These are phyloP conservation scores for Agrilus mali DNA, from an alignment of 2,888 invertebrate species.

Conservation along the genomic window DNA sequence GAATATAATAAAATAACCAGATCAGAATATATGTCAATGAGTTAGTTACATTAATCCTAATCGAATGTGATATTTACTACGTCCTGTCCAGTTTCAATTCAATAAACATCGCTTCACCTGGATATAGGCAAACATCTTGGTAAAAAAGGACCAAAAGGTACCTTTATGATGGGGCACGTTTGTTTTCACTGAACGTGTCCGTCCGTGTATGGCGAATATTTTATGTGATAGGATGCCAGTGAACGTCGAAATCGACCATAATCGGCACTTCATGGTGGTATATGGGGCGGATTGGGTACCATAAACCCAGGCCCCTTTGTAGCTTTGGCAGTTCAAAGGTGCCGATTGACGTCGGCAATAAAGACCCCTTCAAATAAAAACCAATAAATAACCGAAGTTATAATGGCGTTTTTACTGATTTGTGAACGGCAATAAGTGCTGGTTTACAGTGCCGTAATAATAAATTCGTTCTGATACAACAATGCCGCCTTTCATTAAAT, in stretches of 20 bases:
- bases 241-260: constrained; percentile 3
- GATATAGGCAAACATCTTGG: no score
- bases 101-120: no score
- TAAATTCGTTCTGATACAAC: constrained; percentile 24
- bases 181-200: not conserved
- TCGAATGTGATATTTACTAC: no score
- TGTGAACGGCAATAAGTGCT: constrained; percentile 24
- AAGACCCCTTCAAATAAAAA: constrained; percentile 19
- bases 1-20: no score
- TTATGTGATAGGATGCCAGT: constrained; percentile 1
- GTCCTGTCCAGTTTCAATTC: no score
- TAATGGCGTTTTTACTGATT: constrained; percentile 28
- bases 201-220: not conserved
- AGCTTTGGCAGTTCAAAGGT: constrained; percentile 22
- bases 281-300: constrained; percentile 6
- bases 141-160: no score
- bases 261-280: constrained; percentile 1
- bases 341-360: constrained; percentile 18
- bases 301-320: constrained; percentile 19
- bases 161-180: no score
- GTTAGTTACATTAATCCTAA: no score
- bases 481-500: constrained; percentile 25
- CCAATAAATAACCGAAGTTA: constrained; percentile 23
- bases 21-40: no score
- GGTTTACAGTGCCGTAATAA: constrained; percentile 19